Conservation (phyloP, 2,113 vertebrate species). For the Odontophorus gujanensis region DNA sequence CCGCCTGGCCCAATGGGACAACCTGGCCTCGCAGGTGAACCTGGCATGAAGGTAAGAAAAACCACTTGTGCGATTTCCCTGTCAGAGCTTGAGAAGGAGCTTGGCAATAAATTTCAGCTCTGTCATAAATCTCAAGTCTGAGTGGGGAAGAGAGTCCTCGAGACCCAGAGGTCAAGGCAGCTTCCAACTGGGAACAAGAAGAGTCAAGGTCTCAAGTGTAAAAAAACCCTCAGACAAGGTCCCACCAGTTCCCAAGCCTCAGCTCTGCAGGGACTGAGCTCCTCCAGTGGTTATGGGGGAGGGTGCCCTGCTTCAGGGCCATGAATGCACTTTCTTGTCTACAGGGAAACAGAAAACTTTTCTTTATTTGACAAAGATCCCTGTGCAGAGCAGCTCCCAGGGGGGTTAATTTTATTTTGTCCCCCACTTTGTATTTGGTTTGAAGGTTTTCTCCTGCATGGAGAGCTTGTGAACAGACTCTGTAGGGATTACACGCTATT, state of each 20-base stretch:
- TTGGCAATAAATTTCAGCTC: neutral
- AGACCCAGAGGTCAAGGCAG: neutral
- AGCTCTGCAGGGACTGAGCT: neutral
- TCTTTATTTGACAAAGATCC: slow-evolving; percentile 28
- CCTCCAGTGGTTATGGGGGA: neutral
- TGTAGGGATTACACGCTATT: slow-evolving; percentile 43
- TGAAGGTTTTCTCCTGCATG: neutral
- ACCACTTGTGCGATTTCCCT: neutral
- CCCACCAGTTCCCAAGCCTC: slow-evolving; percentile 12
- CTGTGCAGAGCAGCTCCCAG: slow-evolving; percentile 27
- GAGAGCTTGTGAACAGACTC: slow-evolving; percentile 22
- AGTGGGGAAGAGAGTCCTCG: neutral
- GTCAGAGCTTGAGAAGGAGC: neutral
- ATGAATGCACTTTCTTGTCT: slow-evolving; percentile 62
- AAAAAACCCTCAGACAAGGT: slow-evolving; percentile 8
- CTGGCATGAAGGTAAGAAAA: slow-evolving; percentile 89
- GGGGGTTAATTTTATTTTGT: slow-evolving; percentile 43
- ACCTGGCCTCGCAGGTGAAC: slow-evolving; percentile 87
- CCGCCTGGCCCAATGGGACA: slow-evolving; percentile 86
- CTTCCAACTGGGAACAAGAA: slow-evolving; percentile 13
- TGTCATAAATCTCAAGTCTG: neutral
- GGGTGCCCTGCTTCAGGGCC: neutral
- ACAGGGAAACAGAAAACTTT: neutral
- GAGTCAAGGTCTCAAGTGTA: neutral
- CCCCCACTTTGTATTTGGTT: neutral